A percentile compares a stretch with the other conserved stretches of the same genome.
Evolutionary conservation across 2,797 vertebrate genomes (phyloP).

Genomic region (Fringilla coelebs): DNA sequence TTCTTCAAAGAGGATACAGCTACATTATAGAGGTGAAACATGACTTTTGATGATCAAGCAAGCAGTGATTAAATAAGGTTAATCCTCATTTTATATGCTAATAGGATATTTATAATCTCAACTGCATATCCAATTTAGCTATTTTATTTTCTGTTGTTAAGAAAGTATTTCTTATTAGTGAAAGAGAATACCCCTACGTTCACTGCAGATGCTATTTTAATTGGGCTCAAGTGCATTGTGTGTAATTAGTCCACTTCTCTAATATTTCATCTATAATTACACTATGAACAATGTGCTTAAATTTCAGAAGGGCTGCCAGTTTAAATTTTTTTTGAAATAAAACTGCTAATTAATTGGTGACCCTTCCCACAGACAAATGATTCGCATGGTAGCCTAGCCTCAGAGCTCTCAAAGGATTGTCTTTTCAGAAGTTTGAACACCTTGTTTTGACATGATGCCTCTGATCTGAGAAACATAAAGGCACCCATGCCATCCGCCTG

Average conservation of each 20-base stretch:
- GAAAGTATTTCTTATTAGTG: constrained; percentile 77
- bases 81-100: constrained; percentile 81
- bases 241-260: constrained; percentile 80
- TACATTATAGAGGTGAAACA: constrained; percentile 69
- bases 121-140: constrained; percentile 78
- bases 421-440: neutral
- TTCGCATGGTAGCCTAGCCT: neutral
- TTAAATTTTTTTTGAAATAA: neutral
- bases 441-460: neutral
- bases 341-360: constrained; percentile 48
- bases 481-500: neutral
- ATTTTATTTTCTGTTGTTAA: constrained; percentile 80
- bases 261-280: constrained; percentile 82
- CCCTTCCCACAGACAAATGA: constrained; percentile 28
- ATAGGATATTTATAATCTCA: constrained; percentile 81
- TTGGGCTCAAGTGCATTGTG: constrained; percentile 76
- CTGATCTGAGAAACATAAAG: neutral
- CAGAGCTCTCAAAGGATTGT: neutral
- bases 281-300: constrained; percentile 73
- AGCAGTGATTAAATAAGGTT: constrained; percentile 79
- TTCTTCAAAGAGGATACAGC: constrained; percentile 45
- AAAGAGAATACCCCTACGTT: constrained; percentile 72
- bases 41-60: constrained; percentile 75
- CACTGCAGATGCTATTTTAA: constrained; percentile 77
- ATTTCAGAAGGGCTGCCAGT: constrained; percentile 70